Evolutionary conservation across 2,113 vertebrate species (phyloP), one percentile per base, ranked within the genome.

Genomic region (Limanda limanda): DNA sequence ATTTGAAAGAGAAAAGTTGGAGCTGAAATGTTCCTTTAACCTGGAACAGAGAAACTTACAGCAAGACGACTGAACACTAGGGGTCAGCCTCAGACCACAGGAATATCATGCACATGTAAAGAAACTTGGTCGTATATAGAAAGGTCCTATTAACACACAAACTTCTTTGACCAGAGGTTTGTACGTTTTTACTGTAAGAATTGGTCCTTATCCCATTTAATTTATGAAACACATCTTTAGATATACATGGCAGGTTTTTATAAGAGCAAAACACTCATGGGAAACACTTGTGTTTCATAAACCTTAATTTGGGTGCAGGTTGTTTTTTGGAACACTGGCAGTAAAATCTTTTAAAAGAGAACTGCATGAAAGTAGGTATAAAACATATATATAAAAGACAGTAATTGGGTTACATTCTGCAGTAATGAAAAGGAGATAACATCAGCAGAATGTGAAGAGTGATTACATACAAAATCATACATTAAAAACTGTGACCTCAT

Each of bases 61-160:
- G 1, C 71, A 57, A 47, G 23, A 68, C 18, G 65, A 56, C 20
- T 75, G 56, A n/a, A 35, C 89, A 80, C 85, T 72, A 89, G 88
- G 52, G 68, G 88, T 73, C 89, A 90, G 77, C 73, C 63, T 87
- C 68, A 71, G 59, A 70, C 65, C 7, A 20, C 67, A 66, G 62
- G 7, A n/a, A 48, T 47, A 35, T 52, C 20, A 56, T 21, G 24
- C 54, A 23, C 54, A 11, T 4, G 1, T 14, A 69, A 3, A 18
- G 27, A 68, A 54, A 68, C 24, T 11, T n/a, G 14, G 23, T 17
- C 45, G 7, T 56, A 24, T 45, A 10, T 45, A 10, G 51, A 54
- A 51, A n/a, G 31, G 37, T 55, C 13, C 60, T 10, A 2, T 42
- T 20, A 62, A 59, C 14, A 15, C 63, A 78, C 23, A 37, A 60